Percentiles rank a stretch among this genome's conserved stretches.
Conservation (phyloP, 1,140 invertebrate species). For the Drosophila tropicalis region DNA sequence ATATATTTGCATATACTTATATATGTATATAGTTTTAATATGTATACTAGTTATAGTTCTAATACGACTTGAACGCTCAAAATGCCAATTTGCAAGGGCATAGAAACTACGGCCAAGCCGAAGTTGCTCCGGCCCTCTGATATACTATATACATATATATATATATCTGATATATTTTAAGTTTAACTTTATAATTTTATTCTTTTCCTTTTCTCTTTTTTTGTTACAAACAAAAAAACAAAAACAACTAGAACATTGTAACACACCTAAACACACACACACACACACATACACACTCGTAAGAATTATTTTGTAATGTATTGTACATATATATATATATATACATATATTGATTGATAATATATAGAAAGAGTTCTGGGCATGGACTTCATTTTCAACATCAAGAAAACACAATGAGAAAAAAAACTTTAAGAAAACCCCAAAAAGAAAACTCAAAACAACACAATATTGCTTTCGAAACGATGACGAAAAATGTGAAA, state of each 20-base stretch:
- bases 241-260: neutral
- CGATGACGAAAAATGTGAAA: constrained; percentile 31
- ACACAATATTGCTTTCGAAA: constrained; percentile 19
- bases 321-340: constrained; percentile 64
- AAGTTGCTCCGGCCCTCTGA: constrained; percentile 7
- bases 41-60: too few species aligned
- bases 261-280: constrained; percentile 19
- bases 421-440: constrained; percentile 1
- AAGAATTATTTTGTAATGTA: constrained; percentile 60
- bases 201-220: constrained; percentile 1
- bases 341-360: too few species aligned
- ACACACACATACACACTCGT: constrained; percentile 30
- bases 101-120: constrained; percentile 5
- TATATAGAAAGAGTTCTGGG: constrained; percentile 17
- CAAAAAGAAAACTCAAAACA: constrained; percentile 17
- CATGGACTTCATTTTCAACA: neutral
- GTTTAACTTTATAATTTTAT: neutral
- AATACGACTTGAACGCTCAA: constrained; percentile 3
- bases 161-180: constrained; percentile 11
- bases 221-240: neutral
- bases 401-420: constrained; percentile 7
- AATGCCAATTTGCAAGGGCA: constrained; percentile 4
- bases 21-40: too few species aligned
- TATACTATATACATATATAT: constrained; percentile 1
- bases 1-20: neutral